phyloP scores from a whole-genome alignment of 2,113 vertebrate species.

The Periophthalmodon schlosseri region DNA sequence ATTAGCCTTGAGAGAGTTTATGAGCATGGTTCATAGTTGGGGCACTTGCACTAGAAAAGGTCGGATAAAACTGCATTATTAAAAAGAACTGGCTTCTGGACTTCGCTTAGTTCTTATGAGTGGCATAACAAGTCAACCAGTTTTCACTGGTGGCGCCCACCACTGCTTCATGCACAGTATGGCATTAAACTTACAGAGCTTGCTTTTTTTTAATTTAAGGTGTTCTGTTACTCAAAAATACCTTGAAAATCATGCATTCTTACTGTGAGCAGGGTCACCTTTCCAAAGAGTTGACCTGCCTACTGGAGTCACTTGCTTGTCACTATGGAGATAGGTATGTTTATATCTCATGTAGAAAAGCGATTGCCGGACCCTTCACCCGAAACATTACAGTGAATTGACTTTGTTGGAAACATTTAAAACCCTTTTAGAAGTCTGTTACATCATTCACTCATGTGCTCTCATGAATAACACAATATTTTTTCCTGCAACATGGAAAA shows the following conservation, averaged over 20 bases:
- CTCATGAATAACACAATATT: background rate
- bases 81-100: background rate
- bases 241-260: too few species aligned
- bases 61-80: background rate
- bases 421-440: background rate
- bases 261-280: too few species aligned
- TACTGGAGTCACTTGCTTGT: too few species aligned
- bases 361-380: too few species aligned
- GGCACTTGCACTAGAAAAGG: background rate
- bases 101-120: background rate
- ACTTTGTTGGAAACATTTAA: slow-evolving; percentile 3
- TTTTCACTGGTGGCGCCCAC: background rate
- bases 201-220: too few species aligned
- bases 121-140: background rate
- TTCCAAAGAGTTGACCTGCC: too few species aligned
- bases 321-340: too few species aligned
- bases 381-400: background rate
- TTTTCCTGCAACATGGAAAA: slow-evolving; percentile 6
- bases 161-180: too few species aligned
- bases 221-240: too few species aligned
- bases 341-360: too few species aligned
- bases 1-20: background rate
- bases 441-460: background rate
- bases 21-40: background rate
- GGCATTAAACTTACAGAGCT: too few species aligned